Percentiles rank a stretch among this genome's conserved stretches.
Conservation (phyloP, 1,140 invertebrate genomes). For the Melitaea cinxia region DNA sequence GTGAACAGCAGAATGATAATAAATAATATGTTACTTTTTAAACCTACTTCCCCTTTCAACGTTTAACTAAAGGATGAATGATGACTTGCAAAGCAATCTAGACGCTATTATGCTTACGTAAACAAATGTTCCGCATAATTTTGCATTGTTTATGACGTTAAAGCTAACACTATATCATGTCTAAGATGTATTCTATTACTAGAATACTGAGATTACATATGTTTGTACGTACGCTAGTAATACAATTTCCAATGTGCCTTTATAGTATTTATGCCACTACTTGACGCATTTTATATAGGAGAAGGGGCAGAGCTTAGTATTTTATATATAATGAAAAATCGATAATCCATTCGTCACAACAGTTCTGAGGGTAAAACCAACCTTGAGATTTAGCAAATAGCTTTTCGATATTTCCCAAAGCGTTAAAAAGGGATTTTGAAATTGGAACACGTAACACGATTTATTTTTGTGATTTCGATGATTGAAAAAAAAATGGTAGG, state of each 20-base stretch:
- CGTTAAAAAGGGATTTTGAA: not conserved
- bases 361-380: not conserved
- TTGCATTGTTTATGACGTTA: slow-evolving; percentile 11
- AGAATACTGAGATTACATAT: not conserved
- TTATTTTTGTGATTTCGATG: not conserved
- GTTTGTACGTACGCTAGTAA: not conserved
- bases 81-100: slow-evolving; percentile 13
- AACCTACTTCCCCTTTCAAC: not conserved
- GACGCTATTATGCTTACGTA: not conserved
- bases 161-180: slow-evolving; percentile 1
- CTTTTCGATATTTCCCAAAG: not conserved
- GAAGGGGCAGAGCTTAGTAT: too few species aligned
- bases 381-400: not conserved
- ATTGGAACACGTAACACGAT: not conserved
- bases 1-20: too few species aligned
- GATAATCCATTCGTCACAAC: not conserved
- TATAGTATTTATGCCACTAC: too few species aligned
- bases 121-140: slow-evolving; percentile 7
- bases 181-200: slow-evolving; percentile 2
- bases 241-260: too few species aligned
- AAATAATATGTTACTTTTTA: too few species aligned
- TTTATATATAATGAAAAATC: not conserved
- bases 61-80: not conserved
- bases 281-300: too few species aligned
- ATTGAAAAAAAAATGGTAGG: not conserved